Conservation (phyloP, 2,888 invertebrate genomes). For the Cosmia pyralina region DNA sequence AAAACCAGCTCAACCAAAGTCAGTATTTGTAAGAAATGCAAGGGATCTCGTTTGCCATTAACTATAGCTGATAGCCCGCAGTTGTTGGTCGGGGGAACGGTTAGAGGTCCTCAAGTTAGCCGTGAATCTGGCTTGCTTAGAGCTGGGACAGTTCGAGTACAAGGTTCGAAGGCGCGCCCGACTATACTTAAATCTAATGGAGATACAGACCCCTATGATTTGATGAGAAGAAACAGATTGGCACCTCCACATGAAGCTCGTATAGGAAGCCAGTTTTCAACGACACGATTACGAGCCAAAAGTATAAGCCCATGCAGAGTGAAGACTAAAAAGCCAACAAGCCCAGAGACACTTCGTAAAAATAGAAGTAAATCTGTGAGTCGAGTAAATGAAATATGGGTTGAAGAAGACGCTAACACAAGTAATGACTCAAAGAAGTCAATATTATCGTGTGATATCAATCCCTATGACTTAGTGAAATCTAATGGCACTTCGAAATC, state of each 20-base stretch:
- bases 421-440: slow-evolving; percentile 90
- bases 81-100: slow-evolving; percentile 91
- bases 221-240: slow-evolving; percentile 94
- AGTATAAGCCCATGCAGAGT: slow-evolving; percentile 90
- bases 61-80: slow-evolving; percentile 91
- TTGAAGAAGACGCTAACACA: slow-evolving; percentile 79
- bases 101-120: slow-evolving; percentile 88
- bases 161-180: slow-evolving; percentile 90
- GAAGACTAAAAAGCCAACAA: slow-evolving; percentile 86
- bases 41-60: slow-evolving; percentile 94
- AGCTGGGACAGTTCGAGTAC: slow-evolving; percentile 92
- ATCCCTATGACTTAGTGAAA: slow-evolving; percentile 95
- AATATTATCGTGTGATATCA: slow-evolving; percentile 95
- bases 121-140: slow-evolving; percentile 87
- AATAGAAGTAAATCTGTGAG: slow-evolving; percentile 87
- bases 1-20: slow-evolving; percentile 93
- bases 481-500: slow-evolving; percentile 85
- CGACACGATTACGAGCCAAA: slow-evolving; percentile 88
- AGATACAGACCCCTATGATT: slow-evolving; percentile 94
- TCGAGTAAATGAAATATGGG: slow-evolving; percentile 87
- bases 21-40: slow-evolving; percentile 95
- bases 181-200: slow-evolving; percentile 91
- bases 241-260: slow-evolving; percentile 91
- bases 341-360: slow-evolving; percentile 83
- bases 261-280: slow-evolving; percentile 88